Percentiles rank a stretch among this genome's conserved stretches.
These are phyloP conservation scores for Drosophila sp. DNA, from an alignment of 1,140 invertebrate species.

Conservation along the genomic window DNA sequence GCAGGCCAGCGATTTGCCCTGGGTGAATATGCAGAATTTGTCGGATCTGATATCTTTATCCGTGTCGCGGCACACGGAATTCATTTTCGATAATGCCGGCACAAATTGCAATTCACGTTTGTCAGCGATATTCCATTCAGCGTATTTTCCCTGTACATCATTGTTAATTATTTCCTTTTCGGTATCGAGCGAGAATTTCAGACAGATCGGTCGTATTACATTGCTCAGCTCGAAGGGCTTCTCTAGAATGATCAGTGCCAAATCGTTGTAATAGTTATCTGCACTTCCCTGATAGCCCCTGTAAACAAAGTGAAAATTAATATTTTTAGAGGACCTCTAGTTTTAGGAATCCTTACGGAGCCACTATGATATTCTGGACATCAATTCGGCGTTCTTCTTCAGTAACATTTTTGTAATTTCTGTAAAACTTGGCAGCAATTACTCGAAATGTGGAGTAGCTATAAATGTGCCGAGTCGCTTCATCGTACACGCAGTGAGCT, in stretches of 20 bases:
- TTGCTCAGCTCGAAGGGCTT: slow-evolving; percentile 49
- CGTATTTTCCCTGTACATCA: slow-evolving; percentile 45
- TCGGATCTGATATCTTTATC: slow-evolving; percentile 53
- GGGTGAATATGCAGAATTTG: slow-evolving; percentile 68
- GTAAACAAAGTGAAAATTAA: not conserved
- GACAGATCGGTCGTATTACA: slow-evolving; percentile 59
- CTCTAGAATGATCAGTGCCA: slow-evolving; percentile 53
- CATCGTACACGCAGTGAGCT: slow-evolving; percentile 64
- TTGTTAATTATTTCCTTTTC: slow-evolving; percentile 62
- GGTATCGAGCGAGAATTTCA: slow-evolving; percentile 33
- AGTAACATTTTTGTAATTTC: slow-evolving; percentile 37
- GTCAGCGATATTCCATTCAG: slow-evolving; percentile 63
- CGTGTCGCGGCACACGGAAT: slow-evolving; percentile 32
- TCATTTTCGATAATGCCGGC: slow-evolving; percentile 45
- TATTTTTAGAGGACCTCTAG: not conserved
- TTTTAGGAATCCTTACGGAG: slow-evolving; percentile 27
- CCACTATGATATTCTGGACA: slow-evolving; percentile 48
- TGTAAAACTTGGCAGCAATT: slow-evolving; percentile 57
- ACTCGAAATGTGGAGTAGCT: slow-evolving; percentile 40
- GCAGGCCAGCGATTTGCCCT: slow-evolving; percentile 57
- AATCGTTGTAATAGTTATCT: slow-evolving; percentile 41
- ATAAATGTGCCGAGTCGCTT: slow-evolving; percentile 23
- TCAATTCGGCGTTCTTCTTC: slow-evolving; percentile 20
- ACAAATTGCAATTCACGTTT: slow-evolving; percentile 63
- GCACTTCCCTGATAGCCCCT: slow-evolving; percentile 46